A percentile compares a stretch with the other conserved stretches of the same genome.
Evolutionary conservation across 2,113 vertebrate genomes (phyloP).

Genomic region (Taurulus bubalis): DNA sequence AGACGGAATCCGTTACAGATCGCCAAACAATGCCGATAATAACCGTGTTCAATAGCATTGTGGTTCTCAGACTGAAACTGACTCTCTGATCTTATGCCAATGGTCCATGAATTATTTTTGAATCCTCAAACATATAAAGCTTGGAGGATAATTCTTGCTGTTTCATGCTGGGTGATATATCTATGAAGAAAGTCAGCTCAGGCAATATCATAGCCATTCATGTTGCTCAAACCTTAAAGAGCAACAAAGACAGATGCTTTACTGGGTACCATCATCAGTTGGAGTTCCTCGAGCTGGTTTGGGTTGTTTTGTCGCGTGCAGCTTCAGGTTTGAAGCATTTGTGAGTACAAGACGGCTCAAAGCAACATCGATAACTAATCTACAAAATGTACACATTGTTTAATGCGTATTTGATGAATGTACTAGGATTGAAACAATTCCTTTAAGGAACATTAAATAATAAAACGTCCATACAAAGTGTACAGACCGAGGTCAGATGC

Average conservation of each 20-base stretch:
- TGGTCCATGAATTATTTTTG: conserved; percentile 56
- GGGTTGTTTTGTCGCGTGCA: background rate
- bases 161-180: no score
- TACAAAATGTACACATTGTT: background rate
- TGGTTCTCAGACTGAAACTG: conserved; percentile 46
- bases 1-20: conserved; percentile 36
- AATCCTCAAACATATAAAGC: conserved; percentile 51
- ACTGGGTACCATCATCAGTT: background rate
- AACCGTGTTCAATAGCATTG: conserved; percentile 30
- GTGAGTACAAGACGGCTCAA: background rate
- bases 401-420: background rate
- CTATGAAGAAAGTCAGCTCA: no score
- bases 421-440: background rate
- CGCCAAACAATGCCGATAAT: conserved; percentile 40
- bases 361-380: background rate
- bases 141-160: conserved; percentile 51
- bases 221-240: background rate
- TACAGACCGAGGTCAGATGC: background rate
- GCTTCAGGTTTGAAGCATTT: background rate
- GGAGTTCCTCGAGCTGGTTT: background rate
- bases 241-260: conserved; percentile 5
- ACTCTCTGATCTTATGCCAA: conserved; percentile 60
- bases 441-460: background rate
- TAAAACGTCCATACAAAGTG: background rate
- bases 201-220: no score